Evolutionary conservation across 2,888 invertebrate genomes (phyloP).

Genomic region (Beris chalybata): DNA sequence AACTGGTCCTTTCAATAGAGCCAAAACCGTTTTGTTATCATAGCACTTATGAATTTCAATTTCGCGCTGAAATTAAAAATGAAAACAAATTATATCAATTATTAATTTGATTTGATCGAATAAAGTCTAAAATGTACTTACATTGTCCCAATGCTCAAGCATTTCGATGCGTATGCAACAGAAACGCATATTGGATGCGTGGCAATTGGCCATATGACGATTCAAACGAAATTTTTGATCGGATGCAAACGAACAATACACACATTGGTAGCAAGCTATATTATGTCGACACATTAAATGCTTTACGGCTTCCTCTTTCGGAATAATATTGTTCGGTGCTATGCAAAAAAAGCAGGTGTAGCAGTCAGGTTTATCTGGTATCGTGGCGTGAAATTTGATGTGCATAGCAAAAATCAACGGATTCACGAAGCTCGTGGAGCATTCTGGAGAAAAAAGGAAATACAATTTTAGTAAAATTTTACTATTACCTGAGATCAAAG

Average conservation of each 20-base stretch:
- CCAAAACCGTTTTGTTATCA: too few relatives aligned
- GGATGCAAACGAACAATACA: conserved; percentile 57
- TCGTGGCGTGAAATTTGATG: conserved; percentile 1
- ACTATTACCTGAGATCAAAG: not conserved
- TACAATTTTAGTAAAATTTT: not conserved
- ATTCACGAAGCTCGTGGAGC: conserved; percentile 10
- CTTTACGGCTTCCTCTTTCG: conserved; percentile 36
- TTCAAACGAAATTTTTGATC: conserved; percentile 54
- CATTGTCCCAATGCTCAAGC: not conserved
- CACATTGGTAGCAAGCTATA: conserved; percentile 58
- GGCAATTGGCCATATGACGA: conserved; percentile 57
- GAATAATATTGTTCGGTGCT: too few relatives aligned
- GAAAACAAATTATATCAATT: too few relatives aligned
- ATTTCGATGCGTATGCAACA: not conserved
- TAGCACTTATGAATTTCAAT: too few relatives aligned
- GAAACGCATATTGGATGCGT: conserved; percentile 50
- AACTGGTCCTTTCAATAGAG: too few relatives aligned
- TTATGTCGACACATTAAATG: conserved; percentile 55
- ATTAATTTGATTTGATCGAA: too few relatives aligned
- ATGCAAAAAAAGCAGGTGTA: conserved; percentile 17
- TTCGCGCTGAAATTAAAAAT: too few relatives aligned
- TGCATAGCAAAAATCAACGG: conserved; percentile 14
- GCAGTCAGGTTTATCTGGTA: conserved; percentile 2
- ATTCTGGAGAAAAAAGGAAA: conserved; percentile 7
- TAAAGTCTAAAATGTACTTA: conserved; percentile 20